Evolutionary conservation across 2,888 invertebrate species (phyloP).

Genomic region (Troides oblongomaculatus): DNA sequence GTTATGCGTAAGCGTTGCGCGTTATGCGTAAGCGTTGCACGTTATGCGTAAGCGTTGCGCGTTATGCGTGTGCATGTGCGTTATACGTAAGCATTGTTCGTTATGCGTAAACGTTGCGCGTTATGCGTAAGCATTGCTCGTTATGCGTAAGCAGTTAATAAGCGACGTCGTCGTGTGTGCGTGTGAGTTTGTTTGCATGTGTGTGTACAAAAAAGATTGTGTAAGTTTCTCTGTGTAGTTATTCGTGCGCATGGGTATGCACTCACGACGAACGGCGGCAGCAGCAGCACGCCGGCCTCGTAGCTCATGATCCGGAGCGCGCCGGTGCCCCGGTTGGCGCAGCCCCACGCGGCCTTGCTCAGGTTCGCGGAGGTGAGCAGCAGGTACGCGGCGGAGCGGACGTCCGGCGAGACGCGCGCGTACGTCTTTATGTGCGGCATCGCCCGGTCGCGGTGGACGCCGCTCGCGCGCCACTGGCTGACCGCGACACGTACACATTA

Average conservation of each 20-base stretch:
- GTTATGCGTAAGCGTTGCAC: too few relatives aligned
- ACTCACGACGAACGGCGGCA: conserved; percentile 91
- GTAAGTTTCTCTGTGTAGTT: conserved; percentile 15
- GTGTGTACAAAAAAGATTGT: too few relatives aligned
- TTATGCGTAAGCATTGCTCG: too few relatives aligned
- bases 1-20: too few relatives aligned
- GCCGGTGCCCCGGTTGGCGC: conserved; percentile 79
- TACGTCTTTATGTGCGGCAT: conserved; percentile 98
- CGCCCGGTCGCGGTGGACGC: conserved; percentile 85
- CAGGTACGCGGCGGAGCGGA: conserved; percentile 87
- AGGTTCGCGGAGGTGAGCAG: conserved; percentile 95
- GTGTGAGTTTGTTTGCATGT: too few relatives aligned
- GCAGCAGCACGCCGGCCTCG: conserved; percentile 93
- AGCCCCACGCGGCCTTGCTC: conserved; percentile 98
- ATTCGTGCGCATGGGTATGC: too few relatives aligned
- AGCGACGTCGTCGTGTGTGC: too few relatives aligned
- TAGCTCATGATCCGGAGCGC: conserved; percentile 88
- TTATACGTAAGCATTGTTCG: too few relatives aligned
- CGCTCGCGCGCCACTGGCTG: conserved; percentile 91
- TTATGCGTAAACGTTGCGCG: too few relatives aligned
- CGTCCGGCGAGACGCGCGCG: conserved; percentile 85
- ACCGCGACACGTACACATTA: neutral
- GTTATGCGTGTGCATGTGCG: too few relatives aligned
- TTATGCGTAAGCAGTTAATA: too few relatives aligned
- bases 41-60: too few relatives aligned